Evolutionary conservation across 2,113 vertebrate species (phyloP).

Genomic region (Clarias batrachus): DNA sequence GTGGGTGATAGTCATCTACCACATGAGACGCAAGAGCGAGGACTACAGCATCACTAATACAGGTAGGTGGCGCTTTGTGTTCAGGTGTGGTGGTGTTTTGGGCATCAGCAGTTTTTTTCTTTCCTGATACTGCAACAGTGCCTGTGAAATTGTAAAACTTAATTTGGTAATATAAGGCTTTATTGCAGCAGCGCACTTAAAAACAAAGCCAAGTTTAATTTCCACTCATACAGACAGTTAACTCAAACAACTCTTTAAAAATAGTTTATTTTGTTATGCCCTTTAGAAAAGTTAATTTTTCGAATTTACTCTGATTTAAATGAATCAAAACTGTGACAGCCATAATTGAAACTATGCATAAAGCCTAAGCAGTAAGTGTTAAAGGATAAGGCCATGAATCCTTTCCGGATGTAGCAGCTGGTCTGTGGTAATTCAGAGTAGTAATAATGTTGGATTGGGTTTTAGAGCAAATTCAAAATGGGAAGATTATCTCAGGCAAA

Average conservation of each 20-base stretch:
- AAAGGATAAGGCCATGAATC: background rate
- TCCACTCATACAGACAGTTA: background rate
- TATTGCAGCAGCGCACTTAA: background rate
- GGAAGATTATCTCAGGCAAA: background rate
- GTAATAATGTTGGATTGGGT: background rate
- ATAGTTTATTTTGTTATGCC: background rate
- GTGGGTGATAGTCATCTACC: conserved; percentile 99
- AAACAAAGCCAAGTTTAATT: background rate
- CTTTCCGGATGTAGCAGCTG: background rate
- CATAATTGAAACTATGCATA: conserved; percentile 15
- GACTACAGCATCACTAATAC: conserved; percentile 97
- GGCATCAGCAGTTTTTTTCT: background rate
- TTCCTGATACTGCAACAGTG: background rate
- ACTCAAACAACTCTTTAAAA: background rate
- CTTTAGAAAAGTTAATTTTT: background rate
- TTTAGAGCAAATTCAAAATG: background rate
- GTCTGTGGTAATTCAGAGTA: conserved; percentile 4
- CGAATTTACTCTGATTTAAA: background rate
- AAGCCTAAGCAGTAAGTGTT: background rate
- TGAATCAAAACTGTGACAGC: background rate
- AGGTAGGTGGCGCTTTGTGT: conserved; percentile 57
- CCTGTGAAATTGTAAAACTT: background rate
- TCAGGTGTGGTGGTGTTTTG: background rate
- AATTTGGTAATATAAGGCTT: background rate
- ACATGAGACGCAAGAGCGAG: conserved; percentile 86